Evolutionary conservation across 2,797 vertebrate genomes (phyloP).

Genomic region (Percopsis omiscomaycus): DNA sequence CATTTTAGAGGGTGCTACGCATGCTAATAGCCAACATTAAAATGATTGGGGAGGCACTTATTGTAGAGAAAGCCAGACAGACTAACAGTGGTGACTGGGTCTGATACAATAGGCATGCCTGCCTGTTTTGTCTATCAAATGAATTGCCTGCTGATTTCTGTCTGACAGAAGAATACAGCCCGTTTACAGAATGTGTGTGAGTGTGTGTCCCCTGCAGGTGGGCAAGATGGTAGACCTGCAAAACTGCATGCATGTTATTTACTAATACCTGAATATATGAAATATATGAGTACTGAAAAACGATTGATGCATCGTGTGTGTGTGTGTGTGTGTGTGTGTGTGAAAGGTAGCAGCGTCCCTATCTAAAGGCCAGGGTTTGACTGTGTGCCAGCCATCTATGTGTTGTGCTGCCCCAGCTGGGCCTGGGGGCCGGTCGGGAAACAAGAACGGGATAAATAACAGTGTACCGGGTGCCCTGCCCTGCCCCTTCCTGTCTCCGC

Average conservation of each 20-base stretch:
- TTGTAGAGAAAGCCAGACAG: not conserved
- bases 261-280: too few relatives aligned
- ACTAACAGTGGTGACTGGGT: too few relatives aligned
- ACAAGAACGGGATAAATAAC: slow-evolving; percentile 26
- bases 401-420: not conserved
- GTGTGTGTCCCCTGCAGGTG: too few relatives aligned
- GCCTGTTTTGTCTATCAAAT: too few relatives aligned
- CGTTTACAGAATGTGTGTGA: too few relatives aligned
- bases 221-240: too few relatives aligned
- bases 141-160: too few relatives aligned
- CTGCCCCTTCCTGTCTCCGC: slow-evolving; percentile 76
- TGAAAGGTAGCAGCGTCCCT: not conserved
- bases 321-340: not conserved
- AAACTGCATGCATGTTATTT: too few relatives aligned
- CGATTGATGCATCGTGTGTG: not conserved
- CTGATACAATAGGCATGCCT: too few relatives aligned
- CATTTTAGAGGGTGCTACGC: slow-evolving; percentile 7
- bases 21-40: slow-evolving; percentile 1
- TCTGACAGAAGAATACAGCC: too few relatives aligned
- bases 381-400: not conserved
- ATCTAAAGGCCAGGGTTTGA: not conserved
- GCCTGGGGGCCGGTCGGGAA: too few relatives aligned
- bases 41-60: slow-evolving; percentile 15
- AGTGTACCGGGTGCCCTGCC: slow-evolving; percentile 58
- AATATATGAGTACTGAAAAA: too few relatives aligned